Percentiles rank a stretch among this genome's conserved stretches.
Conservation (phyloP, 2,797 vertebrate genomes). For the Acanthurus leucopareius region DNA sequence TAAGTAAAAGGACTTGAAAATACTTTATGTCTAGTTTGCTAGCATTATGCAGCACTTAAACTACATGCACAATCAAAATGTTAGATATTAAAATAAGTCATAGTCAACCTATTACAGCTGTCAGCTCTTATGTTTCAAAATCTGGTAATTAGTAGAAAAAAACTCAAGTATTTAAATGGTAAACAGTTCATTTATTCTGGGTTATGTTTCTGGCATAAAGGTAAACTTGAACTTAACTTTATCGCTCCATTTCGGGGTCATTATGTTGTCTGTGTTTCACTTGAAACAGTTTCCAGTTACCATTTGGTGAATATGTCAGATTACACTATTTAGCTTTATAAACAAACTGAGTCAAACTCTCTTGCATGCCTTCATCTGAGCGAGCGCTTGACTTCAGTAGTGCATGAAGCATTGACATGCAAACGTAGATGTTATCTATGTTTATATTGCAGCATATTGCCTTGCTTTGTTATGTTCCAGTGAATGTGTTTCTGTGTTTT, state of each 20-base stretch:
- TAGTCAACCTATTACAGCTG: conserved; percentile 19
- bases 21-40: neutral
- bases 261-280: conserved; percentile 30
- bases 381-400: conserved; percentile 27
- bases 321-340: conserved; percentile 3
- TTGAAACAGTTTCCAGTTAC: conserved; percentile 30
- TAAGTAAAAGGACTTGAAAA: neutral
- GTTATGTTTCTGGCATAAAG: conserved; percentile 11
- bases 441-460: conserved; percentile 33
- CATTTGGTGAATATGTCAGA: conserved; percentile 24
- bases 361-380: conserved; percentile 59
- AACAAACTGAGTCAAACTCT: conserved; percentile 28
- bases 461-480: conserved; percentile 36
- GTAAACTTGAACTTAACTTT: conserved; percentile 11
- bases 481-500: conserved; percentile 28
- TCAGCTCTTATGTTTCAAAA: conserved; percentile 20
- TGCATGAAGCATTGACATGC: conserved; percentile 67
- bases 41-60: conserved; percentile 23
- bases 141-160: conserved; percentile 28
- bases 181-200: conserved; percentile 15
- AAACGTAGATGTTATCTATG: neutral
- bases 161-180: conserved; percentile 31
- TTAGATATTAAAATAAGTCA: conserved; percentile 20
- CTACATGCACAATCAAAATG: neutral
- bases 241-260: conserved; percentile 6